A percentile compares a stretch with the other conserved stretches of the same genome.
Evolutionary conservation across 2,113 vertebrate species (phyloP).

Genomic region (human (Homo sapiens)): DNA sequence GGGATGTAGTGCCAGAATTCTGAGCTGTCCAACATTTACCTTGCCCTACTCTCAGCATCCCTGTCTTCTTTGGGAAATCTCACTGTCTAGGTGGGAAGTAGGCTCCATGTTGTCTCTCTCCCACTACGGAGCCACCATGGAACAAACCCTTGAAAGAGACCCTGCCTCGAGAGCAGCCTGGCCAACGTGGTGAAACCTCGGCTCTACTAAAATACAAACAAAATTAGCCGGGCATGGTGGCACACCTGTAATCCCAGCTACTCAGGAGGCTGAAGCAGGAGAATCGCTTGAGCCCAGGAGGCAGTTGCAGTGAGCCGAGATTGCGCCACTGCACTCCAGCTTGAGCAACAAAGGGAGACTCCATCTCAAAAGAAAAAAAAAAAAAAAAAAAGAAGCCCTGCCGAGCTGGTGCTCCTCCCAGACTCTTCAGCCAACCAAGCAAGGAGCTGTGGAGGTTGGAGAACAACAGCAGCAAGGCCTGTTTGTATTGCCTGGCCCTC

Average conservation of each 20-base stretch:
- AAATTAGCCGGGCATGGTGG: too few relatives aligned
- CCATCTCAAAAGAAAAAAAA: too few relatives aligned
- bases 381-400: too few relatives aligned
- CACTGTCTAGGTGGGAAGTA: not conserved
- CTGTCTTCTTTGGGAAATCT: not conserved
- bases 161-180: too few relatives aligned
- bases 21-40: not conserved
- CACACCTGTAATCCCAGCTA: too few relatives aligned
- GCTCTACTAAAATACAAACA: too few relatives aligned
- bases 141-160: not conserved
- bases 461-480: accelerated
- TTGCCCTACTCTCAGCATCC: not conserved
- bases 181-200: too few relatives aligned
- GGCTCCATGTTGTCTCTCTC: not conserved
- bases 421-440: not conserved
- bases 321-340: too few relatives aligned
- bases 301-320: too few relatives aligned
- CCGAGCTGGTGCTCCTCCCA: not conserved
- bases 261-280: too few relatives aligned
- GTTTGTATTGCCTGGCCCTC: not conserved
- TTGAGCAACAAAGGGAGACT: too few relatives aligned
- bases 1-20: not conserved
- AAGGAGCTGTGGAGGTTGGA: not conserved
- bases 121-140: not conserved
- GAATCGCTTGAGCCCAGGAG: too few relatives aligned